Base-by-base conservation (phyloP, 2,888 invertebrate genomes). In the Tipula lateralis region DNA sequence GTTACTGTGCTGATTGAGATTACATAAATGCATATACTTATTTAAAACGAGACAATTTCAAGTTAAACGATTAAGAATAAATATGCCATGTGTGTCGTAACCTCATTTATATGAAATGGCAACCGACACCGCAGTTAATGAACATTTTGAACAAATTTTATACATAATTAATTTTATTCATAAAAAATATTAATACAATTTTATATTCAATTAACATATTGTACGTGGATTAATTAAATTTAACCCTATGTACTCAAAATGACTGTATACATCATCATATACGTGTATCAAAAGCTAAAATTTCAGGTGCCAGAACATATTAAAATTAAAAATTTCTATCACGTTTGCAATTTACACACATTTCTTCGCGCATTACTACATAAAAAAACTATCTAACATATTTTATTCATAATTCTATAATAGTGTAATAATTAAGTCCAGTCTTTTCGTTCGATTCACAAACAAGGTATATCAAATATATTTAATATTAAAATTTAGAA, bases 391-490 rank as follows among this genome's bases (percentile, higher is more conserved):
- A 66, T 66, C 66, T 66, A 66, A 66, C 24, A 66, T 66, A n/a
- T n/a, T n/a, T n/a, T 66, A 66, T 66, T 66, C 66, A 24, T 66
- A 66, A 66, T 44, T 24, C 16, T 24, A 66, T 66, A 66, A 66
- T 66, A 66, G 66, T 66, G 66, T 24, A 66, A 66, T 66, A 66
- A 66, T 66, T 66, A 66, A 66, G 66, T 66, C 66, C 66, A 66
- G 66, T 66, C 66, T 66, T 66, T 66, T 66, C 66, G 66, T 66
- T 66, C 66, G 66, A 66, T 66, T 66, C 66, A 66, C 66, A 66
- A 66, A 66, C 66, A 66, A 24, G 66, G 2, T 66, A 66, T 13
- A 13, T 44, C n/a, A n/a, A 44, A 13, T n/a, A n/a, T 44, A 44
- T 24, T 66, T 66, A 66, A 66, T 24, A 66, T 66, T 66, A 24